phyloP scores from a whole-genome alignment of 2,113 vertebrate genomes.

The Tinamus guttatus region DNA sequence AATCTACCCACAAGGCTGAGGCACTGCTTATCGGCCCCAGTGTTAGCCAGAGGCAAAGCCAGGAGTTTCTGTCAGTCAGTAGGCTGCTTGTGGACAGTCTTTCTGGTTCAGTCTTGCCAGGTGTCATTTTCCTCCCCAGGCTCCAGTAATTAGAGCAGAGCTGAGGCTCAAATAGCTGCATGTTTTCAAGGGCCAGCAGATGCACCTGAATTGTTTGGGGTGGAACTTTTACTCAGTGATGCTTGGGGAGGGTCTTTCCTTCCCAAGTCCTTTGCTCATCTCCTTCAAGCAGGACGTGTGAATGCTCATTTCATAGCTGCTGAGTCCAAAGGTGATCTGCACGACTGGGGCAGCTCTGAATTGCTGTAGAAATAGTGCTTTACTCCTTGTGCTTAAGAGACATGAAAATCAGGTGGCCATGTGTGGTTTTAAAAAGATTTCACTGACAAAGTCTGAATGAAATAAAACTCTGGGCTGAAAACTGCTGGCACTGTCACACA shows the following conservation, averaged over 20 bases:
- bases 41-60: not conserved
- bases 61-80: not conserved
- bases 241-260: not conserved
- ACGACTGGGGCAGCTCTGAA: not conserved
- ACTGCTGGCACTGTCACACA: conserved; percentile 53
- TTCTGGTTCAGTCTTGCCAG: not conserved
- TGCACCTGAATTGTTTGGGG: not conserved
- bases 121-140: not conserved
- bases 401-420: not conserved
- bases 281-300: not conserved
- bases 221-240: not conserved
- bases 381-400: not conserved
- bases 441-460: not conserved
- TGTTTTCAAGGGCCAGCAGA: not conserved
- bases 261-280: not conserved
- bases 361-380: not conserved
- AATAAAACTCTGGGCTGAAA: conserved; percentile 27
- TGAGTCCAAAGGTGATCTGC: not conserved
- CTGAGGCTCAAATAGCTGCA: fast-evolving
- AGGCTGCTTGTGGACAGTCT: not conserved
- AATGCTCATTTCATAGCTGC: not conserved
- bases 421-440: conserved; percentile 30
- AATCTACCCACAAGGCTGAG: not conserved
- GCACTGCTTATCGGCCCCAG: not conserved
- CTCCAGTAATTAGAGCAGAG: not conserved